These are phyloP conservation scores for Dolichallabes microphthalmus DNA, from an alignment of 2,113 vertebrate genomes.

Conservation along the genomic window DNA sequence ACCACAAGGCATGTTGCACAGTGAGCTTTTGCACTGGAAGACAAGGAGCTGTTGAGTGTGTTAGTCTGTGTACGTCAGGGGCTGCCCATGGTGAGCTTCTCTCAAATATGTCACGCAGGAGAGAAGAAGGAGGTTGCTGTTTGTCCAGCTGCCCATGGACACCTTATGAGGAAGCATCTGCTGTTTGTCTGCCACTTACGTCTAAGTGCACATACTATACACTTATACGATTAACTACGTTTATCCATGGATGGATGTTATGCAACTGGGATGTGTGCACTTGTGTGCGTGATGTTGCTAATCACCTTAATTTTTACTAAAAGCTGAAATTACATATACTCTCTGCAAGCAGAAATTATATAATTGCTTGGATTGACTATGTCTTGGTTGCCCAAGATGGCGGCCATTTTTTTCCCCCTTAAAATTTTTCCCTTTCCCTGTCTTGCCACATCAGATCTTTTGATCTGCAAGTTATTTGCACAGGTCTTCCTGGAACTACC, in stretches of 20 bases:
- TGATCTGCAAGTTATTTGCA: too few species aligned
- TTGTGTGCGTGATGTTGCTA: neutral
- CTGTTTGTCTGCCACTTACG: slow-evolving; percentile 32
- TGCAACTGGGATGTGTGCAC: neutral
- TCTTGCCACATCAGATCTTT: too few species aligned
- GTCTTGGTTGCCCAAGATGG: neutral
- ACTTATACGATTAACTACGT: neutral
- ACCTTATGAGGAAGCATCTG: slow-evolving; percentile 58
- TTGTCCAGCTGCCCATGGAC: slow-evolving; percentile 71
- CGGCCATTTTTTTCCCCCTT: neutral
- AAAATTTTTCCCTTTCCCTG: too few species aligned
- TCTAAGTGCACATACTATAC: neutral
- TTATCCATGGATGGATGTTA: neutral
- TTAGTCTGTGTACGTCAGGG: slow-evolving; percentile 44
- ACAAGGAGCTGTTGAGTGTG: slow-evolving; percentile 46
- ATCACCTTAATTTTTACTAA: neutral
- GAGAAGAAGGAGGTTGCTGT: slow-evolving; percentile 65
- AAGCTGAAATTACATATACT: neutral
- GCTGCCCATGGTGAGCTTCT: slow-evolving; percentile 56
- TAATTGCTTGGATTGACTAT: neutral
- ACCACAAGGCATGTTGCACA: slow-evolving; percentile 31
- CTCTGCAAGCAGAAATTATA: neutral
- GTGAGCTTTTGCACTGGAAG: slow-evolving; percentile 27
- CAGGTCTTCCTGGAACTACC: too few species aligned
- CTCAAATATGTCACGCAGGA: slow-evolving; percentile 66